Percentiles rank a stretch among this genome's conserved stretches.
Evolutionary conservation across 2,888 invertebrate genomes (phyloP).

Genomic region (Selenia dentaria): DNA sequence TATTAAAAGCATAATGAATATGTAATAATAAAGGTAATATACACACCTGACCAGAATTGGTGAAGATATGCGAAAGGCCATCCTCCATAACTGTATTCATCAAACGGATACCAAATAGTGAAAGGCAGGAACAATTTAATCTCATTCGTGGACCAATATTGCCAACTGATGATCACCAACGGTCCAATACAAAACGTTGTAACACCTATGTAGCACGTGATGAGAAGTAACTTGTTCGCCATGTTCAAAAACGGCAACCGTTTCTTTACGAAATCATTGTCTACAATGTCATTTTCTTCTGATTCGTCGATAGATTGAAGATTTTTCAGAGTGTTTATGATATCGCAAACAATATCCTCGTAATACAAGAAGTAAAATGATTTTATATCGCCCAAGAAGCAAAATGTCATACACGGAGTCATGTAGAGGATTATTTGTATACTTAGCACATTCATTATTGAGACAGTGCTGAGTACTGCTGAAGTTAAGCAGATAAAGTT

Average conservation of each 20-base stretch:
- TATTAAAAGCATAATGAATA: no score
- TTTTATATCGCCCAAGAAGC: constrained; percentile 45
- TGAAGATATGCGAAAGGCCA: constrained; percentile 48
- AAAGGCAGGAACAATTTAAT: constrained; percentile 48
- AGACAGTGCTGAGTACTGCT: constrained; percentile 25
- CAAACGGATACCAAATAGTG: constrained; percentile 53
- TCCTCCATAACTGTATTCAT: constrained; percentile 39
- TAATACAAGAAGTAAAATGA: constrained; percentile 42
- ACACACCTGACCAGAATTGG: constrained; percentile 48
- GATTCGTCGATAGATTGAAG: constrained; percentile 11
- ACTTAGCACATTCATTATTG: constrained; percentile 12
- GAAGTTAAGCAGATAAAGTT: constrained; percentile 32
- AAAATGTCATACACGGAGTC: constrained; percentile 45
- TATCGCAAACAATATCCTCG: constrained; percentile 37
- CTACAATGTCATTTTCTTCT: constrained; percentile 5
- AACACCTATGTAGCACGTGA: constrained; percentile 24
- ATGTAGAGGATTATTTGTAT: constrained; percentile 44
- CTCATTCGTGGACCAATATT: constrained; percentile 43
- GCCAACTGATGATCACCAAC: constrained; percentile 32
- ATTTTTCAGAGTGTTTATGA: constrained; percentile 37
- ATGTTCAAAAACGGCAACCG: constrained; percentile 33
- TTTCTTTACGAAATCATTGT: constrained; percentile 17
- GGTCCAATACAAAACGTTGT: constrained; percentile 43
- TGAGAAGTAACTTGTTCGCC: constrained; percentile 31
- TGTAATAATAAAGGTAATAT: no score